Evolutionary conservation across 2,113 vertebrate species (phyloP), one percentile per base, ranked within the genome.

Genomic region (Anguilla rostrata): DNA sequence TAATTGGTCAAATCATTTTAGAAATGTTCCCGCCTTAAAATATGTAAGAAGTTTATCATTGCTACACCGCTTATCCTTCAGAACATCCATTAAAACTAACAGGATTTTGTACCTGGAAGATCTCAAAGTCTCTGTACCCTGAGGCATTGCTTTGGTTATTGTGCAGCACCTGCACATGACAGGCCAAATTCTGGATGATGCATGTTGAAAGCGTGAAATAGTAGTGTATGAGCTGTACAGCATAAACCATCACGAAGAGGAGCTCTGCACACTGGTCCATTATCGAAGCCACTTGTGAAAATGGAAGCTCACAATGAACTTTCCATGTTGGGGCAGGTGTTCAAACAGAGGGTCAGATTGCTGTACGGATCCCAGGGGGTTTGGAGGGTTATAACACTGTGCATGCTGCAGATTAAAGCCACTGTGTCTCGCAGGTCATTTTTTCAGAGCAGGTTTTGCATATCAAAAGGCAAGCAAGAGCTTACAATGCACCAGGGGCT

Each of bases 391-490:
- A 46, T 66, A 41, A 81, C 39, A 80, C 34, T 8, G 2, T 80
- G 34, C 40, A 20, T 41, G 22, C 53, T n/a, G 56, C 39, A 86
- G 85, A 86, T 82, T 81, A 86, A 86, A 86, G 85, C 22, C 56
- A 66, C 39, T 80, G 34, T 40, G 34, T 86, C 81, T 86, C 46
- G 60, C 41, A 29, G 56, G 79, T 81, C 14, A 1, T 16, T 78
- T 80, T 82, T 82, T 56, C 26, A n/a, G 9, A n/a, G 1, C 78
- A 39, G 49, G 14, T 46, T 83, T 82, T 46, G 56, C 40, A 49
- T 82, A 66, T 81, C 75, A 78, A 60, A 40, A 85, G 39, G 16
- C 78, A 80, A 40, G 39, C 34, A 34, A 34, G 6, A 75, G 71
- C 78, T 41, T 80, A 40, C 78, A 40, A 39, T 80, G 78, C 18